Percentiles rank a stretch among this genome's conserved stretches.
Evolutionary conservation across 1,140 invertebrate species (phyloP).

Genomic region (Procambarus virginalis): DNA sequence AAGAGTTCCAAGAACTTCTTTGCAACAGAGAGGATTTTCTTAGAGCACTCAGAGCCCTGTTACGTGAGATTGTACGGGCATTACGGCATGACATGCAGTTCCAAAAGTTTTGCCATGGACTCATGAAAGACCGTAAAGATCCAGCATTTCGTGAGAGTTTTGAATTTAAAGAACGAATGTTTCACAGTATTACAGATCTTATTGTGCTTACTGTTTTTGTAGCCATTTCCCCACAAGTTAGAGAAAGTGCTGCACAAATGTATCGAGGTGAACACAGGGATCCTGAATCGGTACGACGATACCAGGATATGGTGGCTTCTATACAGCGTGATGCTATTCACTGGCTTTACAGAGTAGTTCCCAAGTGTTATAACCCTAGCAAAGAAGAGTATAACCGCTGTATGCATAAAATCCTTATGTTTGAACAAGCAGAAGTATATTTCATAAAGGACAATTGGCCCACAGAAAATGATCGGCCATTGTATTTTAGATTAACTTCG

Average conservation of each 20-base stretch:
- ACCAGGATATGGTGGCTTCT: constrained; percentile 81
- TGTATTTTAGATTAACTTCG: constrained; percentile 86
- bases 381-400: constrained; percentile 85
- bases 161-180: constrained; percentile 87
- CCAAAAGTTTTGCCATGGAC: constrained; percentile 80
- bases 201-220: constrained; percentile 90
- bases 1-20: constrained; percentile 89
- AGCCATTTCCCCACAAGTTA: constrained; percentile 83
- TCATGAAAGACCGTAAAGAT: constrained; percentile 81
- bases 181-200: constrained; percentile 88
- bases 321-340: constrained; percentile 88
- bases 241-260: constrained; percentile 78
- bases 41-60: constrained; percentile 85
- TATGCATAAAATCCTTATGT: constrained; percentile 71
- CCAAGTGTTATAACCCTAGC: constrained; percentile 83
- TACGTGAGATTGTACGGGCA: constrained; percentile 91
- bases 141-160: constrained; percentile 77
- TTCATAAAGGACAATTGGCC: constrained; percentile 96
- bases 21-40: constrained; percentile 93
- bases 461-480: constrained; percentile 86
- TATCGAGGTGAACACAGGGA: constrained; percentile 65
- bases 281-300: constrained; percentile 54
- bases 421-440: constrained; percentile 90
- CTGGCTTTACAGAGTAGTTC: constrained; percentile 89
- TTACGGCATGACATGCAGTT: constrained; percentile 87